Percentiles rank a stretch among this genome's conserved stretches.
Conservation (phyloP, 2,113 vertebrate genomes). For the Clarias magur region DNA sequence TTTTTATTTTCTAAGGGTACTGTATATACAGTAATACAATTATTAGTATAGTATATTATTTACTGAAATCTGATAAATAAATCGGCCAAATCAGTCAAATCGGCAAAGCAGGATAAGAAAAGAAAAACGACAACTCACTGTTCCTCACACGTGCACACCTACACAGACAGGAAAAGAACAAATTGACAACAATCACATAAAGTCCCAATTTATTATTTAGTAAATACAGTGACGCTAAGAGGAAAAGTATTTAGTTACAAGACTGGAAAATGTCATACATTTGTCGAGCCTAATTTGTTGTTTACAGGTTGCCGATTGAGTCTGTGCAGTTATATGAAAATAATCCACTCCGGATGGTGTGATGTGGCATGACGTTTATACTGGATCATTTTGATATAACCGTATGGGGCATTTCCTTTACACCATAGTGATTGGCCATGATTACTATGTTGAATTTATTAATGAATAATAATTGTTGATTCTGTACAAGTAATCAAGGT, state of each 20-base stretch:
- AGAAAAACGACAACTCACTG: not conserved
- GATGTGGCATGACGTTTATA: not conserved
- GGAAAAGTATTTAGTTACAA: not conserved
- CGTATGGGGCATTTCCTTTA: not conserved
- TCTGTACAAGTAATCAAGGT: not conserved
- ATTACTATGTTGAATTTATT: not conserved
- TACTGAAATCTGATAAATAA: not conserved
- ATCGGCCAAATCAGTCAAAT: not conserved
- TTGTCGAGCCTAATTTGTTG: not conserved
- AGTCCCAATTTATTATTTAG: not conserved
- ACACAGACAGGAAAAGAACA: not conserved
- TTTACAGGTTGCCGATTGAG: not conserved
- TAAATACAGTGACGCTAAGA: not conserved
- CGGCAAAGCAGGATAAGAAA: not conserved
- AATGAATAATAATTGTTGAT: not conserved
- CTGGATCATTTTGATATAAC: not conserved
- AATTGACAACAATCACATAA: not conserved
- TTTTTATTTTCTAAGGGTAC: not conserved
- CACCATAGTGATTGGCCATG: not conserved
- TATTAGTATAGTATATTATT: not conserved
- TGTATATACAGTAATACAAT: too few species aligned
- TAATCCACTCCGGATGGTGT: not conserved
- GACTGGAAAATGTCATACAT: not conserved
- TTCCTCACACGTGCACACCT: not conserved
- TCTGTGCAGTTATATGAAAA: not conserved